Base-by-base conservation (phyloP, 2,797 vertebrate species). In the Lacerta bilineata region DNA sequence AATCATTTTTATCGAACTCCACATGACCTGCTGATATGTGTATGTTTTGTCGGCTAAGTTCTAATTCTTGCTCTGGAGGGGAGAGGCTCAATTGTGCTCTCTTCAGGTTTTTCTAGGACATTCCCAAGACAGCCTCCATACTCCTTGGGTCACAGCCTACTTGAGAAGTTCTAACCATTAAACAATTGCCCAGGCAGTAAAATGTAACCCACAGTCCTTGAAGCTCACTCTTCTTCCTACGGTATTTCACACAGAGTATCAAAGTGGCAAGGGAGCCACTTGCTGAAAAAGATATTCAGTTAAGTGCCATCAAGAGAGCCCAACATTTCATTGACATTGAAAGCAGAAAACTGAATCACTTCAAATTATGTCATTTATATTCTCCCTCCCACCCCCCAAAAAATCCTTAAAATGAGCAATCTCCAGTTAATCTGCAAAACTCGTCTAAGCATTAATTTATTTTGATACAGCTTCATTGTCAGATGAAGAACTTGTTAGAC, bases 251-350 rank as follows among this genome's bases (percentile, higher is more conserved):
- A 86, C 15, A 72, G 86, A 74, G 84, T 86, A 66, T 93, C 39
- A 88, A 86, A 88, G 66, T n/a, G 43, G 89, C 80, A 93, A 91
- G 86, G 33, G 82, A 91, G 77, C 2, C 68, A 88, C 88, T 84
- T 87, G 91, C 89, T 84, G 83, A 89, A 95, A 89, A 87, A 83
- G 83, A 89, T 91, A 93, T 95, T 91, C 91, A 78, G 82, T 91
- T 89, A 93, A 95, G 91, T 93, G 89, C 82, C 88, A 89, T 94
- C 91, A 94, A 94, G 94, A 92, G 89, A 88, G 83, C 91, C 89
- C 90, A 84, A 93, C 91, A 94, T 93, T 75, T 71, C 90, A 93
- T 86, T 93, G 94, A 95, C 91, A 93, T 87, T 93, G 91, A 93
- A 94, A 93, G 88, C 85, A 92, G 80, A 88, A 90, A 91, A 94